Evolutionary conservation across 2,888 invertebrate genomes (phyloP), one percentile per base, ranked within the genome.

Genomic region (Nephrotoma flavescens): DNA sequence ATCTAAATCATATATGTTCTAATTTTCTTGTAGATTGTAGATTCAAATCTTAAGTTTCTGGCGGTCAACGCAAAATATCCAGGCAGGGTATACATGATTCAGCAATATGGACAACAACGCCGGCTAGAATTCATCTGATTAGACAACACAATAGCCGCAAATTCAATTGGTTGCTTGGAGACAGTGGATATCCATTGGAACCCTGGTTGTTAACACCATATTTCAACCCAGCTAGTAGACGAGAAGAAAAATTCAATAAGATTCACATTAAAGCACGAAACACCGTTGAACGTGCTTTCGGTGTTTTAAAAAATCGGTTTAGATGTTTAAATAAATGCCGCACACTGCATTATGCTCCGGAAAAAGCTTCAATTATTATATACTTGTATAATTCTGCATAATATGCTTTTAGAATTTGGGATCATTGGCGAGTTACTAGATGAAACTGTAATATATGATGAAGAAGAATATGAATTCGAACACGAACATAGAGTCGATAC

Each of bases 61-160:
- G 44, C 83, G 9, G 47, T 87, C 6, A 87, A 87, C 42, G 87
- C 87, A n/a, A 87, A 45, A 52, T 87, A 87, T 86, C 86, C 87
- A 0, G 87, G 87, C 12, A 83, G 45, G 86, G 15, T n/a, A n/a
- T 85, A 85, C 85, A 87, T 15, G 19, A 86, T 41, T 41, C 86
- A 45, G 44, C 41, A 41, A 84, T 84, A 11, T 84, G 41, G 42
- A 6, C 6, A 41, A 41, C 84, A 84, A 12, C 42, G 11, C 85
- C 86, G 11, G 83, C 47, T 85, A 85, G 87, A 6, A 12, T 52
- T 11, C 87, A 86, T 57, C 19, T 87, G 4, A 85, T 86, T 45
- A 19, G n/a, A 15, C 84, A 84, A 44, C 47, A 87, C 44, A 19
- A 86, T 71, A 9, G 45, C 11, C 71, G 87, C 11, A 44, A 11